Base-by-base conservation (phyloP, 2,113 vertebrate genomes). In the Notothenia rossii region DNA sequence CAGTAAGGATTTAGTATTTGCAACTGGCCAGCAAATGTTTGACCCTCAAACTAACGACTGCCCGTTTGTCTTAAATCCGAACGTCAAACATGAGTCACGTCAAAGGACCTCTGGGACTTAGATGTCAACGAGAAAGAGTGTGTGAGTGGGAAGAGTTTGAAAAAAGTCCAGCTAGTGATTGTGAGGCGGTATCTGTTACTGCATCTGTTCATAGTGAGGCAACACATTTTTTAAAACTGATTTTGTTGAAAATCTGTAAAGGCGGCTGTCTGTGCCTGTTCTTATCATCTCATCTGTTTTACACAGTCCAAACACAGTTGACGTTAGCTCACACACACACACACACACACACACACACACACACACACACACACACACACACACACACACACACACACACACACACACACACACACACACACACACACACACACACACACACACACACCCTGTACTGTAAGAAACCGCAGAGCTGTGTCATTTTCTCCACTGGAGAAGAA, bases 241-340 rank as follows among this genome's bases (percentile, higher is more conserved):
- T 84, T 89, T 72, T 73, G 75, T 68, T 90, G 66, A 75, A 77
- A 71, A 46, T 80, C 64, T 68, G 71, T 72, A 67, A 73, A 70
- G 84, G 77, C 67, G 56, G 75, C 82, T 85, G 84, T 89, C 84
- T 88, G 79, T 64, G 85, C 72, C 77, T 87, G 78, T 17, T 81
- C 81, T 60, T 66, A 88, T 92, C 89, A 93, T 79, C 86, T 93
- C 90, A 91, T 89, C 75, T 77, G 62, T 63, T 75, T 87, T 73
- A 77, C 70, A 83, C 51, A 67, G 53, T 77, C 72, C 76, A 88
- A 85, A 85, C 87, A 75, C 48, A 59, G 74, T 61, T 62, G 18
- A 45, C n/a, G 15, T 62, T 62, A 66, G 66, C 75, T 13, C n/a
- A 66, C 66, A 74, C 46, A 79, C 15, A 81, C 86, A 62, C 70